Percentiles rank a stretch among this genome's conserved stretches.
These are phyloP conservation scores for Cyaniris semiargus DNA, from an alignment of 2,888 invertebrate species.

Conservation along the genomic window DNA sequence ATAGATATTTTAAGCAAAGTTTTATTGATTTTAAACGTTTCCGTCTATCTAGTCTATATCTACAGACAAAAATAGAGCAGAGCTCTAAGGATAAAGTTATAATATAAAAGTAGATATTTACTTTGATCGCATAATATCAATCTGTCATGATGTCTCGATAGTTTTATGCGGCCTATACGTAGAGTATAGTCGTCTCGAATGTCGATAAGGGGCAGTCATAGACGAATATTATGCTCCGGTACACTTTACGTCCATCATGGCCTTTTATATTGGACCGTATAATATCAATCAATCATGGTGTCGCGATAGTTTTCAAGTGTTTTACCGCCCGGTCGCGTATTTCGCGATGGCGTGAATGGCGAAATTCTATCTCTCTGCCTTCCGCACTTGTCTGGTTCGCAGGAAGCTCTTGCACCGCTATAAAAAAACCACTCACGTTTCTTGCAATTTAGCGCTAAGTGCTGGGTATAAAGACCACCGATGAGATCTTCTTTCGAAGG, in stretches of 20 bases:
- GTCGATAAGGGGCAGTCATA: too few relatives aligned
- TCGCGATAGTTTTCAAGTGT: not conserved
- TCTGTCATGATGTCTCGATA: not conserved
- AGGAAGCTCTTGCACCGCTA: conserved; percentile 19
- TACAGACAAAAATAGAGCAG: not conserved
- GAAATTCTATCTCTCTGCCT: conserved; percentile 4
- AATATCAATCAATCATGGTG: not conserved
- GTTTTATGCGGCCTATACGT: too few relatives aligned
- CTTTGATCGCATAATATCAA: not conserved
- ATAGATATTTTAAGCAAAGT: conserved; percentile 26
- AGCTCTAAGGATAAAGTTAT: not conserved
- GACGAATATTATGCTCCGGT: too few relatives aligned
- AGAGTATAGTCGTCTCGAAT: too few relatives aligned
- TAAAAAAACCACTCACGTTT: conserved; percentile 23
- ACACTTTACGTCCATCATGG: too few relatives aligned
- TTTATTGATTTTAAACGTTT: conserved; percentile 21
- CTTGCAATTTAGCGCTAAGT: conserved; percentile 7
- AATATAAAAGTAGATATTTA: not conserved
- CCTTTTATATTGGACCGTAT: not conserved
- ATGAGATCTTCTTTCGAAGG: conserved; percentile 17
- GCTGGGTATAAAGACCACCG: not conserved
- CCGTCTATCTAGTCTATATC: not conserved
- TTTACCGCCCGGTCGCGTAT: not conserved
- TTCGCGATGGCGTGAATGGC: not conserved
- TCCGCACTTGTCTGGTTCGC: not conserved